Evolutionary conservation across 2,888 invertebrate species (phyloP).

Genomic region (Serrognathus titanus): DNA sequence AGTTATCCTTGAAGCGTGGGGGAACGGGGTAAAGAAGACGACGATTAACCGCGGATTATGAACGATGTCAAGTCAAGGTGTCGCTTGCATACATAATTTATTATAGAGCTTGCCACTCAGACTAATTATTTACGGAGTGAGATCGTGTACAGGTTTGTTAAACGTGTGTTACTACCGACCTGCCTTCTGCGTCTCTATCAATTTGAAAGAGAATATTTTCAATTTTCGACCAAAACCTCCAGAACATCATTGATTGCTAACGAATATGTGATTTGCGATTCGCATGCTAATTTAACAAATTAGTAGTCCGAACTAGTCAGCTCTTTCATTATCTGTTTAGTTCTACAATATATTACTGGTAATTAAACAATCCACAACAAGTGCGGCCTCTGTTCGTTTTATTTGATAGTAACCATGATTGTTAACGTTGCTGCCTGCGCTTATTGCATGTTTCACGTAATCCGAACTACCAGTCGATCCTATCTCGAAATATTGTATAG

Average conservation of each 20-base stretch:
- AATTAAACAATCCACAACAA: constrained; percentile 28
- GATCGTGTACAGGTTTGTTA: constrained; percentile 34
- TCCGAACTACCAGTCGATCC: too few species aligned
- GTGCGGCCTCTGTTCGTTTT: too few species aligned
- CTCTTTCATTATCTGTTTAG: constrained; percentile 42
- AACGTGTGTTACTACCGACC: constrained; percentile 19
- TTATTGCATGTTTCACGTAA: too few species aligned
- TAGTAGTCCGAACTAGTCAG: constrained; percentile 37
- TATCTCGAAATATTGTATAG: too few species aligned
- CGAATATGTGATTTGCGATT: too few species aligned
- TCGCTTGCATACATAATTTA: constrained; percentile 41
- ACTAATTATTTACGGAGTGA: constrained; percentile 36
- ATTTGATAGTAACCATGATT: too few species aligned
- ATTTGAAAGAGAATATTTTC: constrained; percentile 24
- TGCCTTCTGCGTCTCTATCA: constrained; percentile 17
- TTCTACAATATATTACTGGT: constrained; percentile 35
- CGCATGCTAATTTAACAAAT: constrained; percentile 39
- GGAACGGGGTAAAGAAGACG: constrained; percentile 21
- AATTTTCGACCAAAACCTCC: too few species aligned
- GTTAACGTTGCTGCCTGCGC: too few species aligned
- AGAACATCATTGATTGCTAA: too few species aligned
- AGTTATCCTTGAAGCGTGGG: constrained; percentile 34
- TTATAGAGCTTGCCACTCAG: constrained; percentile 31
- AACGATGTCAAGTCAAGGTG: constrained; percentile 41
- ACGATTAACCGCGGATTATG: constrained; percentile 39